Conservation (phyloP, 1,140 invertebrate species). For the Spodoptera frugiperda region DNA sequence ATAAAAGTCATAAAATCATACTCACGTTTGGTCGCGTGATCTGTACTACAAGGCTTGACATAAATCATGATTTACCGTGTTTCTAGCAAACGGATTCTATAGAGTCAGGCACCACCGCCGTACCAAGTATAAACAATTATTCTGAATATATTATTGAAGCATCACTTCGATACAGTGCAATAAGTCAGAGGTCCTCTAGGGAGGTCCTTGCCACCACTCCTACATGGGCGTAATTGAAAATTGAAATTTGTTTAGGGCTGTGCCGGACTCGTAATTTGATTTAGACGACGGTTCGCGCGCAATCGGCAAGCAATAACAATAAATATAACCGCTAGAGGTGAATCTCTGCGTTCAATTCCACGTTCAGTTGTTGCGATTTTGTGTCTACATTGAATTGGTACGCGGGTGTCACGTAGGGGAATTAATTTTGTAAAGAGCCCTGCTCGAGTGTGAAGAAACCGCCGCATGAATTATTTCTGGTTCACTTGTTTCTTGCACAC, state of each 20-base stretch:
- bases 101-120: constrained; percentile 26
- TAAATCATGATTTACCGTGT: constrained; percentile 65
- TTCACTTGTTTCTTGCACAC: constrained; percentile 44
- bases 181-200: constrained; percentile 77
- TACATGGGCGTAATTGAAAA: constrained; percentile 81
- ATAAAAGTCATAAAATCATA: constrained; percentile 57
- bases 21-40: constrained; percentile 45
- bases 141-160: constrained; percentile 79
- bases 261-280: constrained; percentile 78
- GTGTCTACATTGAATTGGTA: constrained; percentile 42
- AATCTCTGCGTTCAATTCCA: constrained; percentile 40
- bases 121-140: constrained; percentile 68
- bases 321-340: constrained; percentile 58
- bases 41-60: constrained; percentile 45
- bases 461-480: constrained; percentile 42
- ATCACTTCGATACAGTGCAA: constrained; percentile 67
- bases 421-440: constrained; percentile 49
- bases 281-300: constrained; percentile 69
- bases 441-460: constrained; percentile 45
- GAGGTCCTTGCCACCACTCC: constrained; percentile 65
- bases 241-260: constrained; percentile 85
- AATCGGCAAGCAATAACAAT: constrained; percentile 77
- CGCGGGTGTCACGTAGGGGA: constrained; percentile 41
- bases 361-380: constrained; percentile 42
- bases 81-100: constrained; percentile 73